Evolutionary conservation across 2,113 vertebrate species (phyloP).

Genomic region (Gobio gobio): DNA sequence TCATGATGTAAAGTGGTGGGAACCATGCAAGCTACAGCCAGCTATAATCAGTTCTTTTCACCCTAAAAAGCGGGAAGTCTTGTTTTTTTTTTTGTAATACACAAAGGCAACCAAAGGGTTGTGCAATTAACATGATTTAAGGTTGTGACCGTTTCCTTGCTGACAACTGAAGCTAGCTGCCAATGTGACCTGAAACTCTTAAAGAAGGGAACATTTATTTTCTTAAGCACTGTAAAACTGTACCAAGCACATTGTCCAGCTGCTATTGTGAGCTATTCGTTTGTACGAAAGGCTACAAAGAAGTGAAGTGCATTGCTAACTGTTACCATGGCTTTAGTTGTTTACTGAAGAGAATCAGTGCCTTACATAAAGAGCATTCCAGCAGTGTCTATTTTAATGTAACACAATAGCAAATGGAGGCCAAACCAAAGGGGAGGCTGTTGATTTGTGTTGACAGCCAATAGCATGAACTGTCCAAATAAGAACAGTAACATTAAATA

Average conservation of each 20-base stretch:
- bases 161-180: slow-evolving; percentile 1
- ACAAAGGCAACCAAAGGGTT: neutral
- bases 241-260: neutral
- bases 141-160: neutral
- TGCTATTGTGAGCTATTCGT: neutral
- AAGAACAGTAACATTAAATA: too few species aligned
- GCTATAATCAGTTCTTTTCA: neutral
- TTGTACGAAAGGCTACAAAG: neutral
- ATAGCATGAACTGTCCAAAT: neutral
- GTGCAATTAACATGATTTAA: slow-evolving; percentile 17
- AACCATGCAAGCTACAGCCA: neutral
- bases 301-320: slow-evolving; percentile 15
- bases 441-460: neutral
- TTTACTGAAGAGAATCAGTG: neutral
- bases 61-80: neutral
- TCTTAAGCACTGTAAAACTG: slow-evolving; percentile 16
- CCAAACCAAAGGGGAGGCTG: neutral
- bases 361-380: neutral
- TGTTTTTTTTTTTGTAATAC: neutral
- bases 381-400: slow-evolving; percentile 18
- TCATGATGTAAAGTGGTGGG: slow-evolving; percentile 5
- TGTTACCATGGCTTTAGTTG: slow-evolving; percentile 42
- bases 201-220: slow-evolving; percentile 5
- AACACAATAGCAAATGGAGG: slow-evolving; percentile 9
- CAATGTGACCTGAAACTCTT: neutral